Conservation (phyloP, 2,888 invertebrate genomes). For the Xanthostigma xanthostigma region DNA sequence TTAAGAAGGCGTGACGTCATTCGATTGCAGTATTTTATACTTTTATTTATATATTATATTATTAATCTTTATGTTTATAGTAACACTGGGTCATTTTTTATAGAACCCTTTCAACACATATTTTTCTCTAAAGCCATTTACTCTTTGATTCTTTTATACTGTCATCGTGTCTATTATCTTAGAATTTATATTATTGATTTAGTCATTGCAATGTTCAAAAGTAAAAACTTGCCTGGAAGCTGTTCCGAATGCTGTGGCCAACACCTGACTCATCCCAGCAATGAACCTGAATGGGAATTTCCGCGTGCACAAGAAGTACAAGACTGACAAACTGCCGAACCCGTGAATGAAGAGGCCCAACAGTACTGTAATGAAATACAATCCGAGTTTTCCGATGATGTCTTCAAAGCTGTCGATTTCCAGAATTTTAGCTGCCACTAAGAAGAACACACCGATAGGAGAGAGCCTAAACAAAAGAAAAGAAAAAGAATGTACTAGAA, state of each 20-base stretch:
- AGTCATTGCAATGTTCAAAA: no score
- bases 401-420: slow-evolving; percentile 77
- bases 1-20: no score
- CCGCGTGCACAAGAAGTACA: slow-evolving; percentile 71
- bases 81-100: no score
- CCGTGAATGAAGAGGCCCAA: slow-evolving; percentile 86
- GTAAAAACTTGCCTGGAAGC: slow-evolving; percentile 54
- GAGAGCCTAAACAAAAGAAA: slow-evolving; percentile 52
- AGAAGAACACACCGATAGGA: slow-evolving; percentile 75
- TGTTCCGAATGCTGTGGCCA: slow-evolving; percentile 93
- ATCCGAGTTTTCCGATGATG: slow-evolving; percentile 73
- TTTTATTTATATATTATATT: no score
- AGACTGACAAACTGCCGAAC: slow-evolving; percentile 71
- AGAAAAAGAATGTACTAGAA: background rate
- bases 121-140: no score
- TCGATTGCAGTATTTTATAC: no score
- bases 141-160: no score
- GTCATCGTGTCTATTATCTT: no score
- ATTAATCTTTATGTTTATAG: no score
- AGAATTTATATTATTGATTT: no score
- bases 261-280: slow-evolving; percentile 73
- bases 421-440: slow-evolving; percentile 81
- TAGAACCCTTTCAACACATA: no score
- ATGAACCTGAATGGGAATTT: slow-evolving; percentile 71
- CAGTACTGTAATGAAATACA: slow-evolving; percentile 87